Conservation (phyloP, 2,113 vertebrate genomes). For the Cephalophus harveyi region DNA sequence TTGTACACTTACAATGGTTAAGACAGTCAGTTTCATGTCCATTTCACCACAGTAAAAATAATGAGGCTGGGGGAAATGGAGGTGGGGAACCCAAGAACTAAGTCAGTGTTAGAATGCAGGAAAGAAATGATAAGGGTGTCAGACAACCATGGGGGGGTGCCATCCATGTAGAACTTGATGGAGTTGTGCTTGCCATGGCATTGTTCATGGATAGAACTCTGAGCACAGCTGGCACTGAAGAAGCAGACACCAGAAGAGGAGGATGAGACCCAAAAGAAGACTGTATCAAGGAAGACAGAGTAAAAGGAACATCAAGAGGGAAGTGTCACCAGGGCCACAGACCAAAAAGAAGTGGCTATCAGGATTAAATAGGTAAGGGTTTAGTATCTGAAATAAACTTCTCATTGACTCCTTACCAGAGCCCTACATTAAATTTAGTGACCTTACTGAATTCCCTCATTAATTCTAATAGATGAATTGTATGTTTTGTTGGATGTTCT, state of each 20-base stretch:
- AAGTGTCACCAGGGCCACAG: background rate
- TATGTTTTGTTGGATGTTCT: conserved; percentile 3
- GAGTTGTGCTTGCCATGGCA: background rate
- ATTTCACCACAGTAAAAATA: background rate
- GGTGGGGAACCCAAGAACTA: background rate
- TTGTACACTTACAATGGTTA: background rate
- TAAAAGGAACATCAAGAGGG: background rate
- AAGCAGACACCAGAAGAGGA: background rate
- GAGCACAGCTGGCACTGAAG: background rate
- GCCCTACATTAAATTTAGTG: background rate
- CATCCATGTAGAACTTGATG: background rate
- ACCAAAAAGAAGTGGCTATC: background rate
- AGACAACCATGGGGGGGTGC: background rate
- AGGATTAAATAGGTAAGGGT: background rate
- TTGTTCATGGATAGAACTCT: background rate
- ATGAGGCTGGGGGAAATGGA: background rate
- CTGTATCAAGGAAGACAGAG: background rate
- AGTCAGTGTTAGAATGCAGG: background rate
- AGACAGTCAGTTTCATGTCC: background rate
- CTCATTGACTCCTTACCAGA: background rate
- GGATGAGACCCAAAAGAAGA: background rate
- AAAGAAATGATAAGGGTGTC: background rate
- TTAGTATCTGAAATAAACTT: background rate
- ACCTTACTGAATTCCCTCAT: background rate
- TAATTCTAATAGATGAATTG: background rate